These are phyloP conservation scores for Drepanosiphum platanoidis DNA, from an alignment of 2,888 invertebrate species.

Conservation along the genomic window DNA sequence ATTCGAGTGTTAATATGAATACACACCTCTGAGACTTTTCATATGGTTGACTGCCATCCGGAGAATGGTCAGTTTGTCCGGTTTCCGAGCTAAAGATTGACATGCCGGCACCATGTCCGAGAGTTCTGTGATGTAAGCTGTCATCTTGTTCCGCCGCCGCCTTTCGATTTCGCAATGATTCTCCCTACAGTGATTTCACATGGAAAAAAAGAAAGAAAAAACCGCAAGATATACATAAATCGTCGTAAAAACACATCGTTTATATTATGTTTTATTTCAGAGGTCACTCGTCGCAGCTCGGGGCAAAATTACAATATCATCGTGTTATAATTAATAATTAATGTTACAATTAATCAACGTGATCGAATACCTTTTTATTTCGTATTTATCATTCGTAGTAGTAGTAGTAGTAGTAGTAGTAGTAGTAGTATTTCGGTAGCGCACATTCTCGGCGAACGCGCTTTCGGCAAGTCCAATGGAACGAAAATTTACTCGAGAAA, in stretches of 20 bases:
- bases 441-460: too few species aligned
- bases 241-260: slow-evolving; percentile 31
- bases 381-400: too few species aligned
- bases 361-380: too few species aligned
- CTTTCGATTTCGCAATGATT: slow-evolving; percentile 99
- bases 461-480: too few species aligned
- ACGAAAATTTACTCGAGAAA: too few species aligned
- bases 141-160: slow-evolving; percentile 99
- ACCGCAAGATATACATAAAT: slow-evolving; percentile 65
- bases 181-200: slow-evolving; percentile 78
- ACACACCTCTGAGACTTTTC: slow-evolving; percentile 93
- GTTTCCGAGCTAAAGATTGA: slow-evolving; percentile 96
- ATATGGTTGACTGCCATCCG: slow-evolving; percentile 99
- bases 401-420: too few species aligned
- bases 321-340: too few species aligned
- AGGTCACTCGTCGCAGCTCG: too few species aligned
- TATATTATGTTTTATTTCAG: background rate
- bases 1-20: background rate
- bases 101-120: slow-evolving; percentile 99
- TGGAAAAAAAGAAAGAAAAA: slow-evolving; percentile 64
- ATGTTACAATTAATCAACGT: too few species aligned
- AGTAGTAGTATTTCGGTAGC: too few species aligned
- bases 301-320: too few species aligned
- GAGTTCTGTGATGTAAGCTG: slow-evolving; percentile 98
- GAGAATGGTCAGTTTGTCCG: slow-evolving; percentile 98